Conservation (phyloP, 2,797 vertebrate genomes). For the Meriones psammophilus region DNA sequence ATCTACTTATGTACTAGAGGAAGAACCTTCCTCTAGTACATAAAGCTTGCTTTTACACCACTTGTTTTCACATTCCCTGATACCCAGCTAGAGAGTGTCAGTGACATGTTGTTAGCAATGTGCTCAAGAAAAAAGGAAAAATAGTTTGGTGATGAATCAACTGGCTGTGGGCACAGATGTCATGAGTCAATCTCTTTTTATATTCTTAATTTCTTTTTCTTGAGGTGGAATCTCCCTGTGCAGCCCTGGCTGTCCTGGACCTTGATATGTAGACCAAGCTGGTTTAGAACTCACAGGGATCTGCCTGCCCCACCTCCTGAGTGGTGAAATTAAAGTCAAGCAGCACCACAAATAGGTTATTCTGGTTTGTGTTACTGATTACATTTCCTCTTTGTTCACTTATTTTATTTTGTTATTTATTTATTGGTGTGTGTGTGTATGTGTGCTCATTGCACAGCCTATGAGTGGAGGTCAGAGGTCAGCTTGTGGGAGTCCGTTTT, state of each 20-base stretch:
- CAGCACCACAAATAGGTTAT: not conserved
- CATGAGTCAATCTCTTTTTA: not conserved
- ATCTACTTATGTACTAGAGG: not conserved
- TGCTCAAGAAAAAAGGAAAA: conserved; percentile 24
- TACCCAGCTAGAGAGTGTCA: not conserved
- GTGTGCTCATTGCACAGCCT: no score
- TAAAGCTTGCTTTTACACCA: not conserved
- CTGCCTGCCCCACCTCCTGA: not conserved
- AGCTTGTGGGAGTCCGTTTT: not conserved
- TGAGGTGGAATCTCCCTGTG: not conserved
- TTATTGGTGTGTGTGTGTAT: not conserved
- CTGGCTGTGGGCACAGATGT: not conserved
- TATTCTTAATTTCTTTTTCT: not conserved
- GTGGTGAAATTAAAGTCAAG: not conserved
- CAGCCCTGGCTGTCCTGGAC: not conserved
- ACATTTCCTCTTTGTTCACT: not conserved
- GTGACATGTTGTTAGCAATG: not conserved
- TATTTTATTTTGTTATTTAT: not conserved
- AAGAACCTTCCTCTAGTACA: not conserved
- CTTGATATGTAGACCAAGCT: not conserved
- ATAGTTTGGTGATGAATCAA: not conserved
- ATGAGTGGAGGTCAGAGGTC: not conserved
- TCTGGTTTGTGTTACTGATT: not conserved
- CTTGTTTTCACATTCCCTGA: not conserved
- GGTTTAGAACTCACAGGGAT: not conserved